These are phyloP conservation scores for Sturnus vulgaris DNA, from an alignment of 2,113 vertebrate genomes.

Conservation along the genomic window DNA sequence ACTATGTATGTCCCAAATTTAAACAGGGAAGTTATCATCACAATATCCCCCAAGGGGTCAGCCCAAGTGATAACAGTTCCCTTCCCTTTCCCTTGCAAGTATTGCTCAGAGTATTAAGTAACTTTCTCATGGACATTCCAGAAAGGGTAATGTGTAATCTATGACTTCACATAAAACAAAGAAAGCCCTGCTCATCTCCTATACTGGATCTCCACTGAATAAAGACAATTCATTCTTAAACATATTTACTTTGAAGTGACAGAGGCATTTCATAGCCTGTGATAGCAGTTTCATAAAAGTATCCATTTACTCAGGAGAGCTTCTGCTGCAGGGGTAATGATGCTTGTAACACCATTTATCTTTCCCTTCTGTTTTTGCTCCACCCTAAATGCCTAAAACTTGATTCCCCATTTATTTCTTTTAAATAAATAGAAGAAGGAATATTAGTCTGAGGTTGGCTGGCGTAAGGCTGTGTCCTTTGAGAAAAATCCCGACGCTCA, in stretches of 20 bases:
- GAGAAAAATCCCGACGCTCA: not conserved
- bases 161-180: not conserved
- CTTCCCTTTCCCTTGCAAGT: not conserved
- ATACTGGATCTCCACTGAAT: not conserved
- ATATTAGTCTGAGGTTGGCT: not conserved
- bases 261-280: not conserved
- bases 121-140: conserved; percentile 19
- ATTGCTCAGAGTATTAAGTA: not conserved
- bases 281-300: not conserved
- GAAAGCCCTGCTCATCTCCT: not conserved
- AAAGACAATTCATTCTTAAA: conserved; percentile 4
- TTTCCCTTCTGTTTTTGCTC: not conserved
- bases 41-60: not conserved
- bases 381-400: not conserved
- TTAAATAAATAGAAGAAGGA: not conserved
- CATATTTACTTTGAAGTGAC: not conserved
- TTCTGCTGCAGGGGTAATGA: not conserved
- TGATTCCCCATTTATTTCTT: not conserved
- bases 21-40: conserved; percentile 38
- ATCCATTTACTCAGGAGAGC: not conserved
- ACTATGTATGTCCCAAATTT: conserved; percentile 29
- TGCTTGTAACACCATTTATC: not conserved
- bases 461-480: not conserved
- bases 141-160: not conserved
- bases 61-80: conserved; percentile 5